A percentile compares a stretch with the other conserved stretches of the same genome.
phyloP scores from a whole-genome alignment of 2,113 vertebrate species.

The Dasypus novemcinctus region DNA sequence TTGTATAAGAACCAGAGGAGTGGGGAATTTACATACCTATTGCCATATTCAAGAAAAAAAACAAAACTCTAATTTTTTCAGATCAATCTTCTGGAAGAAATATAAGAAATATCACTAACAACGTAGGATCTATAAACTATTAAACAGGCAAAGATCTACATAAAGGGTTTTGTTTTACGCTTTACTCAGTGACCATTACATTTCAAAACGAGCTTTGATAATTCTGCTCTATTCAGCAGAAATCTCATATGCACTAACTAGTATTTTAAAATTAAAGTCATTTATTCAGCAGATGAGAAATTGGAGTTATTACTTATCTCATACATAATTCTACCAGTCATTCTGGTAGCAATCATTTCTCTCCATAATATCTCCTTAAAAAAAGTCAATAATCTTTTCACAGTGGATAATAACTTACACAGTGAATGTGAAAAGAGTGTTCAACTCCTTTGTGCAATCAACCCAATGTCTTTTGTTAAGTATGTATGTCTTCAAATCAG shows the following conservation, averaged over 20 bases:
- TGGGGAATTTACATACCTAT: neutral
- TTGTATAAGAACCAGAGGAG: neutral
- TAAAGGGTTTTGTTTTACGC: constrained; percentile 9
- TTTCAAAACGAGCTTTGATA: constrained; percentile 76
- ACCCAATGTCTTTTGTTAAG: constrained; percentile 82
- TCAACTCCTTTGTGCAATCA: constrained; percentile 69
- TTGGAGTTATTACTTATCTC: constrained; percentile 85
- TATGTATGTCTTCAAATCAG: constrained; percentile 83
- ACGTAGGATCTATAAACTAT: neutral
- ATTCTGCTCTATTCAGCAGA: constrained; percentile 83
- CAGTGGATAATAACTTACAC: constrained; percentile 84
- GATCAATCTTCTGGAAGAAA: neutral
- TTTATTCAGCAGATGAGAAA: constrained; percentile 82
- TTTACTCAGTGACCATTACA: constrained; percentile 80
- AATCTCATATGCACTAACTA: constrained; percentile 71
- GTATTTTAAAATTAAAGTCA: constrained; percentile 82
- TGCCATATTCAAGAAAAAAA: neutral
- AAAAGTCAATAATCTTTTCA: constrained; percentile 86
- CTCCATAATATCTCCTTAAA: constrained; percentile 72
- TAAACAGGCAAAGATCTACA: neutral
- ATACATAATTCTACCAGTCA: constrained; percentile 85
- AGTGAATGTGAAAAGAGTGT: constrained; percentile 76
- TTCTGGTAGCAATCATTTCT: constrained; percentile 74
- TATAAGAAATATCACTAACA: neutral
- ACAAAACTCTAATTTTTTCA: neutral